These are phyloP conservation scores for Copsychus sechellarum DNA, from an alignment of 2,113 vertebrate species.

Conservation along the genomic window DNA sequence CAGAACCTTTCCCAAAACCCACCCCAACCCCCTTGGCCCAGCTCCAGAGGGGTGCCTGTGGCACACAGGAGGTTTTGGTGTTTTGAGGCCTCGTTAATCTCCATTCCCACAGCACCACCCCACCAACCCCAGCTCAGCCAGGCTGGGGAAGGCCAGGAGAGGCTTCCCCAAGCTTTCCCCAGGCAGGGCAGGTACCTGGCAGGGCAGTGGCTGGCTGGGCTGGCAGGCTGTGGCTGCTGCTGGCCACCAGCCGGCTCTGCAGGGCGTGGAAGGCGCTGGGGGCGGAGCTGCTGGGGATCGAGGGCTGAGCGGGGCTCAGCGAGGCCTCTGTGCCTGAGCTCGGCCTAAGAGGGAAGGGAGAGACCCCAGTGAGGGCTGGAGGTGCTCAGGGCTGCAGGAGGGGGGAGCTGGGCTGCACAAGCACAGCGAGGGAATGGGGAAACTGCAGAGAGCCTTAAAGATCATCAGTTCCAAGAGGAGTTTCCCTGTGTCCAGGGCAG, in stretches of 20 bases:
- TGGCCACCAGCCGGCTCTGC: conserved; percentile 74
- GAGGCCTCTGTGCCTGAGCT: conserved; percentile 41
- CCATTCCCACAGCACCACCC: too few species aligned
- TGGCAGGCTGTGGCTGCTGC: conserved; percentile 73
- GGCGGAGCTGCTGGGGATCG: conserved; percentile 56
- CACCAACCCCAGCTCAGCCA: neutral
- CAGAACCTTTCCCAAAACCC: neutral
- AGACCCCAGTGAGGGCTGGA: fast-evolving
- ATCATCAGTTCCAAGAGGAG: too few species aligned
- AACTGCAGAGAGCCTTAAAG: fast-evolving
- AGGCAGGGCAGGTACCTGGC: conserved; percentile 80
- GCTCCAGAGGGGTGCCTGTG: neutral
- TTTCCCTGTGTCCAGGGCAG: neutral
- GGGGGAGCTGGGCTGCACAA: neutral
- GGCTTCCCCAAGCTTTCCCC: neutral
- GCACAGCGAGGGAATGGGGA: neutral
- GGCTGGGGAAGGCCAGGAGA: too few species aligned
- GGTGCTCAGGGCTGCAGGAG: fast-evolving
- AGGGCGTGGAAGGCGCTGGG: conserved; percentile 84
- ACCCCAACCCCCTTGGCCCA: neutral
- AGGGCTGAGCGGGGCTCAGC: conserved; percentile 27
- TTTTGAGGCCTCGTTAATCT: too few species aligned
- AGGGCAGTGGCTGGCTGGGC: conserved; percentile 75
- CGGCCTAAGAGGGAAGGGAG: conserved; percentile 22
- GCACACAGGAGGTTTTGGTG: neutral